Conservation (phyloP, 2,797 vertebrate species). For the Pseudochirops cupreus region DNA sequence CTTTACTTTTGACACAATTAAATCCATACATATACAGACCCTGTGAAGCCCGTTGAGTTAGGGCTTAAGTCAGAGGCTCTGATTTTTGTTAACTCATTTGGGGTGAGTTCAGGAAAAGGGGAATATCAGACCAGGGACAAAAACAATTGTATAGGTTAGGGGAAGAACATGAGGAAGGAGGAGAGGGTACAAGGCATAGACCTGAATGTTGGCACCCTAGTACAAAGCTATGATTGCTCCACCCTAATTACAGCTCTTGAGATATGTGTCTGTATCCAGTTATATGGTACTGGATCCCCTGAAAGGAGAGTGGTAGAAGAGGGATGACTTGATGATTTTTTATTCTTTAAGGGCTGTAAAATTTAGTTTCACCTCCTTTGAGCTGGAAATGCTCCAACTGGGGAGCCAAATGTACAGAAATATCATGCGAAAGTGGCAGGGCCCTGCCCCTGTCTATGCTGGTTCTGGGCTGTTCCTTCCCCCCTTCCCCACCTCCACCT, state of each 20-base stretch:
- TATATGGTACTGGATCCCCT: background rate
- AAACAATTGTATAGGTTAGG: background rate
- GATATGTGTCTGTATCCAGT: background rate
- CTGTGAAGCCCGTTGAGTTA: background rate
- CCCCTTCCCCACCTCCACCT: fast-evolving
- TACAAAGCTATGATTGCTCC: background rate
- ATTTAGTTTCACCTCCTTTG: background rate
- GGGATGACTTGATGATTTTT: background rate
- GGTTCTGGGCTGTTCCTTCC: fast-evolving
- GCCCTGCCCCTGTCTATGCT: background rate
- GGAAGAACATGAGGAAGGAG: background rate
- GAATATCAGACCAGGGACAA: background rate
- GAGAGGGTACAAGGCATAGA: background rate
- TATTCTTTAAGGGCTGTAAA: background rate
- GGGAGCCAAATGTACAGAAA: background rate
- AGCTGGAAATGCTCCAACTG: background rate
- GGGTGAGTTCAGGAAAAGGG: background rate
- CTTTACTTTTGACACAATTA: constrained; percentile 42
- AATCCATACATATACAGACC: background rate
- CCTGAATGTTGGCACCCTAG: background rate
- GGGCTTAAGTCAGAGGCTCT: background rate
- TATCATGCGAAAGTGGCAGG: background rate
- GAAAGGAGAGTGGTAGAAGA: background rate
- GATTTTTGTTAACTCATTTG: background rate
- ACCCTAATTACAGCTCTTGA: background rate